Evolutionary conservation across 2,113 vertebrate genomes (phyloP).

Genomic region (Rhinichthys klamathensis): DNA sequence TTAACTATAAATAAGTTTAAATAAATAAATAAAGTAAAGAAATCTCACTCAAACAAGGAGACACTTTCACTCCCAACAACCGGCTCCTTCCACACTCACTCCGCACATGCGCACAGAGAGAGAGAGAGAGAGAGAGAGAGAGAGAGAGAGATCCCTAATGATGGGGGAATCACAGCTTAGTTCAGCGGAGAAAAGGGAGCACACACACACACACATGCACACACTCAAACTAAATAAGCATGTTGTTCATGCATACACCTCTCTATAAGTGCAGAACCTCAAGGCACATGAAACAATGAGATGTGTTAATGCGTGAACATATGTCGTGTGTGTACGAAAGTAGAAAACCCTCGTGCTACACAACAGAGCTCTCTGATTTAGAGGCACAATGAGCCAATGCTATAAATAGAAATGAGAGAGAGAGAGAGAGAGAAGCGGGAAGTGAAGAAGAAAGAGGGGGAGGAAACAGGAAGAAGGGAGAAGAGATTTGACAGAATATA

Average conservation of each 20-base stretch:
- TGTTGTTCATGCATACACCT: background rate
- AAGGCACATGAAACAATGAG: background rate
- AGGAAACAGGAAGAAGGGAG: constrained; percentile 45
- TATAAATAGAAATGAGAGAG: constrained; percentile 76
- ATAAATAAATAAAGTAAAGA: too few species aligned
- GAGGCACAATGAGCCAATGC: constrained; percentile 78
- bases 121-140: background rate
- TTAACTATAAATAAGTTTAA: too few species aligned
- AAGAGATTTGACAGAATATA: constrained; percentile 36
- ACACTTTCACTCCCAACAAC: too few species aligned
- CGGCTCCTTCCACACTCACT: too few species aligned
- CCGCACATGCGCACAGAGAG: too few species aligned
- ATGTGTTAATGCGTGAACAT: constrained; percentile 50
- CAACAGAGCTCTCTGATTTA: constrained; percentile 75
- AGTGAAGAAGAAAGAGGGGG: constrained; percentile 20
- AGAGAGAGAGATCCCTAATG: constrained; percentile 16
- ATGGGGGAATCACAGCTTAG: constrained; percentile 22
- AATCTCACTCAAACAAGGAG: too few species aligned
- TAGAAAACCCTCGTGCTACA: constrained; percentile 68
- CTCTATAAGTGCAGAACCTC: background rate
- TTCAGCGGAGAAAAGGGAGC: constrained; percentile 20
- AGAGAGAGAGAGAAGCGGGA: background rate
- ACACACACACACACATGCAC: background rate
- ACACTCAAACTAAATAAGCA: background rate
- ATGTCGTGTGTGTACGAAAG: constrained; percentile 27